A percentile compares a stretch with the other conserved stretches of the same genome.
phyloP scores from a whole-genome alignment of 2,797 vertebrate species.

The Sciurus vulgaris region DNA sequence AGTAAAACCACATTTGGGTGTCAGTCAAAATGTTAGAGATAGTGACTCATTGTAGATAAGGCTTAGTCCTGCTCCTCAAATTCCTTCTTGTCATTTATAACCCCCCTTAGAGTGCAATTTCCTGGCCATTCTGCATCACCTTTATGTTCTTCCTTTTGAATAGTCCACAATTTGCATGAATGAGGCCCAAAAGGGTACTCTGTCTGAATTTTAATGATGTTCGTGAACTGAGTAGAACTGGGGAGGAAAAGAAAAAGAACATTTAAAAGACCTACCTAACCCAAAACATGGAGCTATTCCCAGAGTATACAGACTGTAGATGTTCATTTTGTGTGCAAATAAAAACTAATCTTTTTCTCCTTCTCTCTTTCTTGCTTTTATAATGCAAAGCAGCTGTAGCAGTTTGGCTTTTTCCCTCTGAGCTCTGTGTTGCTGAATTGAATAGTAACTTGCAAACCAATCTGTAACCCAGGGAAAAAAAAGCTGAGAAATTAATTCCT shows the following conservation, averaged over 20 bases:
- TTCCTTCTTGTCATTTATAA: slow-evolving; percentile 31
- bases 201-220: slow-evolving; percentile 68
- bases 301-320: not conserved
- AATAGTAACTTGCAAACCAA: slow-evolving; percentile 82
- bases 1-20: slow-evolving; percentile 26
- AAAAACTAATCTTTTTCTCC: slow-evolving; percentile 80
- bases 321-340: slow-evolving; percentile 76
- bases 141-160: slow-evolving; percentile 59
- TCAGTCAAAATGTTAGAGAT: slow-evolving; percentile 42
- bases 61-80: slow-evolving; percentile 25
- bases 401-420: slow-evolving; percentile 74
- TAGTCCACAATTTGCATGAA: slow-evolving; percentile 48
- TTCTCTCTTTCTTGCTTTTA: slow-evolving; percentile 45
- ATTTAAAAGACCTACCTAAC: slow-evolving; percentile 31
- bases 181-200: slow-evolving; percentile 39
- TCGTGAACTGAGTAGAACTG: slow-evolving; percentile 63
- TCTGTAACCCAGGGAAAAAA: slow-evolving; percentile 70
- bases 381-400: slow-evolving; percentile 65
- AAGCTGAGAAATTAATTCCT: slow-evolving; percentile 86
- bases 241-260: slow-evolving; percentile 44
- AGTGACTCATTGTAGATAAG: not conserved
- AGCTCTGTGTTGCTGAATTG: slow-evolving; percentile 72
- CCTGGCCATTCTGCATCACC: not conserved
- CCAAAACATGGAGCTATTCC: slow-evolving; percentile 69
- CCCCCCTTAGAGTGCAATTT: slow-evolving; percentile 2